Evolutionary conservation across 2,113 vertebrate genomes (phyloP).

Genomic region (Nettapus auritus): DNA sequence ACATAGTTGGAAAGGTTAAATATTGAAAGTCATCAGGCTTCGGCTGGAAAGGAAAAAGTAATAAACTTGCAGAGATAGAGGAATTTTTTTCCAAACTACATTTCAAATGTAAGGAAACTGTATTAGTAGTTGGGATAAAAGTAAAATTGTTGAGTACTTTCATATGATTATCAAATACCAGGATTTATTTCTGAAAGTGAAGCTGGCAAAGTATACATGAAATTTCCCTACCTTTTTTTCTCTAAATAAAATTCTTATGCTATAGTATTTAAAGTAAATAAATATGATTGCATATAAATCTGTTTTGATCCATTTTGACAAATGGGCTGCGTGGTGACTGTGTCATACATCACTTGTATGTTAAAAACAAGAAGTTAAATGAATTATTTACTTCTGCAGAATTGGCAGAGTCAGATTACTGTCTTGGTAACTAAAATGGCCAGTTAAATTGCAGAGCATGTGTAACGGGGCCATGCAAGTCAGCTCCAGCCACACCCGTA

Average conservation of each 20-base stretch:
- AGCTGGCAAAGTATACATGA: background rate
- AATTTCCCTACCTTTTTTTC: background rate
- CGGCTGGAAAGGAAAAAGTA: background rate
- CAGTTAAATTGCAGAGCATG: background rate
- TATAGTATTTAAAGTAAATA: too few relatives aligned
- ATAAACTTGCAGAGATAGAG: background rate
- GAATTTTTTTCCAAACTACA: too few relatives aligned
- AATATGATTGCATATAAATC: background rate
- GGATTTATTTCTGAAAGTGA: background rate
- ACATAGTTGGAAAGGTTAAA: background rate
- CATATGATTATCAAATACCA: background rate
- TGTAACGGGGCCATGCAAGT: background rate
- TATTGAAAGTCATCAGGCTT: background rate
- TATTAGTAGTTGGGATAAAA: background rate
- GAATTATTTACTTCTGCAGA: background rate
- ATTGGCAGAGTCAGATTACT: background rate
- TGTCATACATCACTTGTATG: background rate
- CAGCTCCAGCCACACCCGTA: background rate
- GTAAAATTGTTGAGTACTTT: background rate
- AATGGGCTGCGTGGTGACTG: background rate
- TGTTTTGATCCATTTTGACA: background rate
- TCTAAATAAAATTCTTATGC: background rate
- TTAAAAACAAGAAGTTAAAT: constrained; percentile 1
- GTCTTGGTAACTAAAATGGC: background rate
- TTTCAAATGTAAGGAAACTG: background rate